Base-by-base conservation (phyloP, 2,888 invertebrate species). In the Sussaba pulchella region DNA sequence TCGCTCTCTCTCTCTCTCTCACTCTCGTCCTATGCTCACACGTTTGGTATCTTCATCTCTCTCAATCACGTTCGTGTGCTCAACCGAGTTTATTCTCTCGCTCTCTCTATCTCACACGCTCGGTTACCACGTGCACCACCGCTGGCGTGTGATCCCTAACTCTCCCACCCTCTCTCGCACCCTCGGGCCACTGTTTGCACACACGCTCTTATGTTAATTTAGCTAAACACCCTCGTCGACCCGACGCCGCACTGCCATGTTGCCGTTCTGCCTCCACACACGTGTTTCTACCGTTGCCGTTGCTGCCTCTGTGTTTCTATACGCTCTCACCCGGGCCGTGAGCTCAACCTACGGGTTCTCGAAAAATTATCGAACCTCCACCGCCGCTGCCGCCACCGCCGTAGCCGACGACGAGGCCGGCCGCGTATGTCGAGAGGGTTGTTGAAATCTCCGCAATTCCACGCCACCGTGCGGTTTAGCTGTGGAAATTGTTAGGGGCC, bases 151-250 rank as follows among this genome's bases (percentile, higher is more conserved):
- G 79, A 77, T 81, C 80, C 72, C 67, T 31, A 21, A 57, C 61
- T 67, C 79, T 64, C 64, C 75, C 73, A 82, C 72, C 57, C 78
- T 19, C 74, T 77, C 82, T 63, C 61, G 59, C 78, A 73, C 84
- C 87, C 83, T 82, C 82, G 84, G 81, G 85, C 83, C 84, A 82
- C 87, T 84, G 92, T 91, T 91, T 91, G 90, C 91, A 91, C 90
- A 91, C 91, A 91, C 89, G 91, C 90, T 91, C 91, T 91, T 91
- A 91, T 91, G 92, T 91, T 92, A 92, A 92, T 92, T 91, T 90
- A 88, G 89, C 90, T 92, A 90, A 90, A 90, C 90, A 88, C 90
- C 90, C 89, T 80, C 80, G 72, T 80, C 80, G 72, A 67, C 72
- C 72, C 75, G 59, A 66, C 69, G 57, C 6, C 69, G 47, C 64